Conservation (phyloP, 2,113 vertebrate genomes). For the Neogale vison region DNA sequence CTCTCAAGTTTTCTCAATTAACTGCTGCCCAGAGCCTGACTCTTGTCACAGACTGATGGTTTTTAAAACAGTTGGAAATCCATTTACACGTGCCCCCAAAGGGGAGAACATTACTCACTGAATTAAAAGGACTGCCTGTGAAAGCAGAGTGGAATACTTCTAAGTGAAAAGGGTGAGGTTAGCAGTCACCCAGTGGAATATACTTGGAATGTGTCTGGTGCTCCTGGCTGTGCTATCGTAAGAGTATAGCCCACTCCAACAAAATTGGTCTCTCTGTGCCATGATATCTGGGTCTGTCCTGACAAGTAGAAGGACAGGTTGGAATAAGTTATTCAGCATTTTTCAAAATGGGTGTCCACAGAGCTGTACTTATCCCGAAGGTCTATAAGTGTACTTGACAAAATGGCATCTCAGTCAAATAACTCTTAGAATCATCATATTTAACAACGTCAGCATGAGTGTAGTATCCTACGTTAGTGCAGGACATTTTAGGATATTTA, state of each 20-base stretch:
- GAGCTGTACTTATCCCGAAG: background rate
- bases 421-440: background rate
- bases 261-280: background rate
- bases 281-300: background rate
- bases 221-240: background rate
- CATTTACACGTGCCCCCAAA: background rate
- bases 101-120: background rate
- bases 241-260: background rate
- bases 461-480: background rate
- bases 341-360: background rate
- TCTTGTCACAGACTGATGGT: constrained; percentile 25
- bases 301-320: background rate
- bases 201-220: background rate
- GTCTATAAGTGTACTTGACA: background rate
- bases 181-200: background rate
- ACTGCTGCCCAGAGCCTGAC: background rate
- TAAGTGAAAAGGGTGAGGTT: background rate
- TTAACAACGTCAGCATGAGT: background rate
- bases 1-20: constrained; percentile 42
- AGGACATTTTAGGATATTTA: background rate
- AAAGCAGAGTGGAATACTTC: background rate
- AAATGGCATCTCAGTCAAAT: background rate
- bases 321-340: background rate
- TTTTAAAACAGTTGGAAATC: constrained; percentile 31
- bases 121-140: background rate